Conservation (phyloP, 2,888 invertebrate genomes). For the Tenthredo scrophulariae region DNA sequence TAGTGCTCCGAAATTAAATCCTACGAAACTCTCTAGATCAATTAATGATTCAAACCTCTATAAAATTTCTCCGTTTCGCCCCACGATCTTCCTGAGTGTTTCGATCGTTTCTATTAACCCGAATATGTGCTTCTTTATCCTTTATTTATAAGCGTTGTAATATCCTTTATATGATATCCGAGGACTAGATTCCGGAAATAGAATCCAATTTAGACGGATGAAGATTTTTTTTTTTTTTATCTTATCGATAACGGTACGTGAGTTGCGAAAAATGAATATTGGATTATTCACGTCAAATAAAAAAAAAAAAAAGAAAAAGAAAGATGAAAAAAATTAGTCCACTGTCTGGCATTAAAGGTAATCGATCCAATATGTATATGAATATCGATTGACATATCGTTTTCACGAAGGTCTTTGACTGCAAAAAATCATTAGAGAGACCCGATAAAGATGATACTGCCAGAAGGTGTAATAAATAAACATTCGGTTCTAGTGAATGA, state of each 20-base stretch:
- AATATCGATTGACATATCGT: conserved; percentile 4
- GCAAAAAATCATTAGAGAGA: background rate
- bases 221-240: background rate
- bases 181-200: background rate
- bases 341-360: background rate
- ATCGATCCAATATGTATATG: background rate
- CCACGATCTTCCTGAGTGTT: background rate
- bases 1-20: conserved; percentile 2
- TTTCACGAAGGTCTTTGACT: background rate
- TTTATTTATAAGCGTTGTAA: too few species aligned
- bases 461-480: background rate
- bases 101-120: background rate
- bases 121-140: background rate
- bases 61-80: background rate
- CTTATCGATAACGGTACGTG: background rate
- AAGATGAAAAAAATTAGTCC: background rate
- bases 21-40: background rate
- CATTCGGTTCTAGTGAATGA: background rate
- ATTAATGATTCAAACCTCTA: background rate
- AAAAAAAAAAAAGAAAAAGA: background rate
- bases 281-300: background rate
- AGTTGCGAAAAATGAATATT: too few species aligned
- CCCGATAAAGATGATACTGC: background rate
- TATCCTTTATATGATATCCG: too few species aligned
- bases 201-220: background rate